phyloP scores from a whole-genome alignment of 1,140 invertebrate species.

The Lasaia peninsularis region DNA sequence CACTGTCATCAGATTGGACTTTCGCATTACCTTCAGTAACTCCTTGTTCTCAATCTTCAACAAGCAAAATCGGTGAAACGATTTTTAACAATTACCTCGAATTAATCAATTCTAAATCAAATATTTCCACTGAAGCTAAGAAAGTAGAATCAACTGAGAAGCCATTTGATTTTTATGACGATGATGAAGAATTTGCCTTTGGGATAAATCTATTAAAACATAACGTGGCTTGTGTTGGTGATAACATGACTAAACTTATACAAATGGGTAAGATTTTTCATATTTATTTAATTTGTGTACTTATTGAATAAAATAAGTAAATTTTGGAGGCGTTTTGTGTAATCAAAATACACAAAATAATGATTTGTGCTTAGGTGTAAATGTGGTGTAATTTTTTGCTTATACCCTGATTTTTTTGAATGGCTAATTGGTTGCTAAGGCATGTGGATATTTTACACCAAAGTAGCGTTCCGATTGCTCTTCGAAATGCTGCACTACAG shows the following conservation, averaged over 20 bases:
- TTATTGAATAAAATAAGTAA: no score
- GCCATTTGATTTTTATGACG: constrained; percentile 61
- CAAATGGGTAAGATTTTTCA: constrained; percentile 57
- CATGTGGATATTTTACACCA: no score
- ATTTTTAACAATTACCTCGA: constrained; percentile 57
- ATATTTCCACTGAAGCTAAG: constrained; percentile 38
- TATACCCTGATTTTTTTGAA: no score
- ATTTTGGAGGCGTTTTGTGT: no score
- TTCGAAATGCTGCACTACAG: no score
- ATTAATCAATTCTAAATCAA: constrained; percentile 51
- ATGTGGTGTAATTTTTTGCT: no score
- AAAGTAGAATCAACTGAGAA: constrained; percentile 47
- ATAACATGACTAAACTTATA: constrained; percentile 61
- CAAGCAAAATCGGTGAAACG: constrained; percentile 41
- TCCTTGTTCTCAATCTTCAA: constrained; percentile 39
- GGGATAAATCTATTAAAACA: constrained; percentile 61
- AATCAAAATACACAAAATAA: no score
- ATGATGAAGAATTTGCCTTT: constrained; percentile 59
- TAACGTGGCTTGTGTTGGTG: constrained; percentile 60
- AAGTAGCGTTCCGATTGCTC: no score
- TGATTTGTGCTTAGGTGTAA: no score
- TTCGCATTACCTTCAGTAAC: constrained; percentile 34
- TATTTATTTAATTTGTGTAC: no score
- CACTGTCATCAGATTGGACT: constrained; percentile 37
- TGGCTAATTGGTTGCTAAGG: no score